Conservation (phyloP, 2,888 invertebrate species). For the Morpho achilles region DNA sequence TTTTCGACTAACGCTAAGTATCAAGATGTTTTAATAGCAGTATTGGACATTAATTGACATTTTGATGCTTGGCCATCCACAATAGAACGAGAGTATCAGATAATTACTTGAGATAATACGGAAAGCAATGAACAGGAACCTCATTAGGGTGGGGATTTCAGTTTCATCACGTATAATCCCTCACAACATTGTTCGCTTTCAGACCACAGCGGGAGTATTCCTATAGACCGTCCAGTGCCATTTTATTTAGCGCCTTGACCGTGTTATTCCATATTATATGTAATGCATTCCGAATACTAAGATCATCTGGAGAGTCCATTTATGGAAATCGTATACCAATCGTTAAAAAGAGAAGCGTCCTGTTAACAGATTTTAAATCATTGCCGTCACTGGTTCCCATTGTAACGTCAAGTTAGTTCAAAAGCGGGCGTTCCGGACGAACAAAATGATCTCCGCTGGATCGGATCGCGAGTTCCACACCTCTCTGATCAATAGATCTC, state of each 20-base stretch:
- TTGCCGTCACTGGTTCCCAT: slow-evolving; percentile 73
- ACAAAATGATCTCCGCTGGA: slow-evolving; percentile 75
- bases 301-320: slow-evolving; percentile 72
- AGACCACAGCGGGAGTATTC: slow-evolving; percentile 30
- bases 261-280: slow-evolving; percentile 60
- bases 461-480: slow-evolving; percentile 71
- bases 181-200: slow-evolving; percentile 47
- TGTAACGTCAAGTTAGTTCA: slow-evolving; percentile 78
- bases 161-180: slow-evolving; percentile 51
- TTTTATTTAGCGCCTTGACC: slow-evolving; percentile 34
- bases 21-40: slow-evolving; percentile 22
- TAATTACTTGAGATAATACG: slow-evolving; percentile 59
- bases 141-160: slow-evolving; percentile 56
- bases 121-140: slow-evolving; percentile 49
- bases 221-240: slow-evolving; percentile 29
- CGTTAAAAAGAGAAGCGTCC: slow-evolving; percentile 77
- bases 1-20: slow-evolving; percentile 13
- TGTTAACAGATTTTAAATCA: slow-evolving; percentile 80
- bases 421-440: slow-evolving; percentile 74
- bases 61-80: slow-evolving; percentile 34
- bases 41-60: slow-evolving; percentile 36
- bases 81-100: slow-evolving; percentile 44
- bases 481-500: slow-evolving; percentile 76
- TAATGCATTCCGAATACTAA: slow-evolving; percentile 55
- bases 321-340: slow-evolving; percentile 78